Percentiles rank a stretch among this genome's conserved stretches.
Evolutionary conservation across 2,113 vertebrate genomes (phyloP).

Genomic region (Pachypanchax playfairii): DNA sequence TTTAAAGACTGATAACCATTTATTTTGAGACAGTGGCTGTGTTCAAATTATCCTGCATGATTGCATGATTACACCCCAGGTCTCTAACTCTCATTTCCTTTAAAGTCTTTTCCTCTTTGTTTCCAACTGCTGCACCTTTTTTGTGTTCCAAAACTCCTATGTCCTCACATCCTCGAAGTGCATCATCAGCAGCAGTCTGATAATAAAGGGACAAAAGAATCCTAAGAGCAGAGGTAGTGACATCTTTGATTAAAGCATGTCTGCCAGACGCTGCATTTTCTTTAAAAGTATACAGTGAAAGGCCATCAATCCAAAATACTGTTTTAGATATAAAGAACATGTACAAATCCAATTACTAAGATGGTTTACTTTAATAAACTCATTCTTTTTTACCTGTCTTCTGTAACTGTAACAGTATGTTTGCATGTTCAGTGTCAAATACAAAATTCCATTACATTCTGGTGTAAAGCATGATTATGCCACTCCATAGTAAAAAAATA

Average conservation of each 20-base stretch:
- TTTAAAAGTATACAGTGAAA: conserved; percentile 15
- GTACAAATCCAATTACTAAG: neutral
- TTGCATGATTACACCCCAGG: neutral
- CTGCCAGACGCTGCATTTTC: conserved; percentile 19
- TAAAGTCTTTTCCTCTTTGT: neutral
- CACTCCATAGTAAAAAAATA: neutral
- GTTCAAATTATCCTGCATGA: neutral
- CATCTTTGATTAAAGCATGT: conserved; percentile 36
- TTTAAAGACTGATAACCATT: neutral
- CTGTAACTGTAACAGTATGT: too few species aligned
- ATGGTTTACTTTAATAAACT: neutral
- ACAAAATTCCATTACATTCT: too few species aligned
- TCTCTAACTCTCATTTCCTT: neutral
- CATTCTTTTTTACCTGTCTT: neutral
- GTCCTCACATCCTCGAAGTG: neutral
- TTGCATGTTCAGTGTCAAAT: too few species aligned
- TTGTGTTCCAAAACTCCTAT: conserved; percentile 16
- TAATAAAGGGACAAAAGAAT: conserved; percentile 33
- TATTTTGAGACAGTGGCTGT: neutral
- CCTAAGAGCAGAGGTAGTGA: conserved; percentile 4
- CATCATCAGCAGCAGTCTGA: conserved; percentile 35
- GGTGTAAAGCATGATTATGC: neutral
- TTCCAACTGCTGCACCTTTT: neutral
- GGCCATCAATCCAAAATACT: conserved; percentile 21
- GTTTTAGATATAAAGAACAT: too few species aligned